Evolutionary conservation across 2,797 vertebrate genomes (phyloP), one percentile per base, ranked within the genome.

Genomic region (Gastrophryne carolinensis): DNA sequence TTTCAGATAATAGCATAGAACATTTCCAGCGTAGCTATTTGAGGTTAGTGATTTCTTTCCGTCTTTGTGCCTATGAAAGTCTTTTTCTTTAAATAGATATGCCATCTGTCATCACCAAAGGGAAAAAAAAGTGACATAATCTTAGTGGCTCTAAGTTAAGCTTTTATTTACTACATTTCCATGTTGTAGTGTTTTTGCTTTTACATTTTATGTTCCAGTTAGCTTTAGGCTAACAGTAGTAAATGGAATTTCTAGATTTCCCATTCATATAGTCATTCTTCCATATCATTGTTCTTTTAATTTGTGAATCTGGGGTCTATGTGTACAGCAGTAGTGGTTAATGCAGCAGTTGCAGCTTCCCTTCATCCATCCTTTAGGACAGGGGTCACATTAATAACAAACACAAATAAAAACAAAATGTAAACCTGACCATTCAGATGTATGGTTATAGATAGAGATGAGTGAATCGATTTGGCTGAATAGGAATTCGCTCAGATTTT

Each of bases 41-140:
- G 23, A 77, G 73, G 58, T 71, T 56, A 77, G 58, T 77, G 60
- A 49, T 71, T 75, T 72, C 57, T 74, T 58, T 67, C 56, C 13
- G 13, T 24, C 39, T 35, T 24, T 26, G 12, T 56, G 54, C 12
- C 37, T 71, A 50, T 63, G 23, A 57, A 29, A 63, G 58, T 57
- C 58, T 57, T 37, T 37, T 49, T 70, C 75, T 71, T 57, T 77
- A 71, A 77, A 77, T 77, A 77, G 75, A 77, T 63, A 10, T 29
- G 23, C 75, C 75, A 77, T 77, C 75, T 77, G 75, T 65, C 60
- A 50, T 64, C 34, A 67, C 67, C 37, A 29, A 50, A 44, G 75
- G 75, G 54, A 67, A 37, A 61, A 44, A 57, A 71, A 35, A n/a
- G 37, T 77, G 67, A 77, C 75, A 71, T 71, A 71, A 71, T 64